Evolutionary conservation across 2,888 invertebrate species (phyloP).

Genomic region (Hydroisotoma schaefferi): DNA sequence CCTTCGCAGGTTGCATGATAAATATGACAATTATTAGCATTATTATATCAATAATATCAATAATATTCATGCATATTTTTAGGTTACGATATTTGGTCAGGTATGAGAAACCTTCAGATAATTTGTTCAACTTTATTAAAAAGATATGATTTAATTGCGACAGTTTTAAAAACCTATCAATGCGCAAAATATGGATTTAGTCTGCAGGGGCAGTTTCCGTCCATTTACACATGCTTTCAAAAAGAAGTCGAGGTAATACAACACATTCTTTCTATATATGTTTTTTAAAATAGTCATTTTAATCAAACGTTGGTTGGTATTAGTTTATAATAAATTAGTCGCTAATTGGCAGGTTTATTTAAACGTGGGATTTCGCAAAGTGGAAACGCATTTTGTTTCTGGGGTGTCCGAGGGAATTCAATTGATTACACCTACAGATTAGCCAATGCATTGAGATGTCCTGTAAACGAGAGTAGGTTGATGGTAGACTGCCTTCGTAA

Average conservation of each 20-base stretch:
- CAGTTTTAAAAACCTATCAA: not conserved
- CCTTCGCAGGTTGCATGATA: no score
- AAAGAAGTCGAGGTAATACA: slow-evolving; percentile 21
- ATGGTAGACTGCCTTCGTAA: slow-evolving; percentile 33
- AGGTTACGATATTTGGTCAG: slow-evolving; percentile 23
- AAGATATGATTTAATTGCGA: not conserved
- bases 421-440: slow-evolving; percentile 29
- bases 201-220: slow-evolving; percentile 21
- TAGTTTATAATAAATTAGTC: no score
- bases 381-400: slow-evolving; percentile 34
- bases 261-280: not conserved
- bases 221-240: slow-evolving; percentile 28
- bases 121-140: not conserved
- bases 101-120: slow-evolving; percentile 1
- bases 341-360: slow-evolving; percentile 28
- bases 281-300: not conserved
- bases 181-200: no score
- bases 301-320: not conserved
- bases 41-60: not conserved
- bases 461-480: slow-evolving; percentile 26
- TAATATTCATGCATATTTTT: no score
- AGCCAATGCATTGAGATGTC: slow-evolving; percentile 28
- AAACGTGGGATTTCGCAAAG: slow-evolving; percentile 29
- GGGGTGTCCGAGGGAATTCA: slow-evolving; percentile 35
- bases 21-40: slow-evolving; percentile 7